phyloP scores from a whole-genome alignment of 2,888 invertebrate species.

The Agriopis aurantiaria region DNA sequence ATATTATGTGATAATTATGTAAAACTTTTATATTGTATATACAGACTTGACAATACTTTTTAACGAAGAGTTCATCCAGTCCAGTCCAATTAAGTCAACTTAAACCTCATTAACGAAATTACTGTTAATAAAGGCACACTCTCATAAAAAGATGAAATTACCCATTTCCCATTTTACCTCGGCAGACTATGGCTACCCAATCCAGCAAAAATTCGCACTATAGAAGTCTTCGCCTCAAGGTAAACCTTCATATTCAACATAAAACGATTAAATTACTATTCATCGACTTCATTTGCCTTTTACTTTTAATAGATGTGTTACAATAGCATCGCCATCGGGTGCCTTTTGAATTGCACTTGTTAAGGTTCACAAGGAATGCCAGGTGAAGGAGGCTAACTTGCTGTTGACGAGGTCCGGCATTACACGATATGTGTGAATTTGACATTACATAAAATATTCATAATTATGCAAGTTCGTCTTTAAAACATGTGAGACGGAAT shows the following conservation, averaged over 20 bases:
- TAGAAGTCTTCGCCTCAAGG: background rate
- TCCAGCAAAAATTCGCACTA: background rate
- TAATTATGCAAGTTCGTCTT: no score
- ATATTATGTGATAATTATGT: no score
- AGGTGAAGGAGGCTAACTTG: conserved; percentile 41
- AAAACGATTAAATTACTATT: conserved; percentile 5
- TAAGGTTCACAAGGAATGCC: conserved; percentile 46
- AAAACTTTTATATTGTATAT: no score
- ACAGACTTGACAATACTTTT: no score
- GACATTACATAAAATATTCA: no score
- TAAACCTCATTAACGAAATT: conserved; percentile 1
- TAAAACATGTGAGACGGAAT: no score
- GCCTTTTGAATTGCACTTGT: conserved; percentile 52
- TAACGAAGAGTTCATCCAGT: no score
- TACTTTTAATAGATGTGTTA: conserved; percentile 21
- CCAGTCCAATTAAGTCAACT: background rate
- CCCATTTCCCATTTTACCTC: no score
- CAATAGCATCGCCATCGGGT: conserved; percentile 31
- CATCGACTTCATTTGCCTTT: conserved; percentile 2
- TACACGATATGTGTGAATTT: background rate
- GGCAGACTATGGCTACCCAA: background rate
- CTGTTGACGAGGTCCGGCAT: background rate
- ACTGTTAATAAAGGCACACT: background rate
- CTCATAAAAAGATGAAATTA: no score
- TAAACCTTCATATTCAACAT: conserved; percentile 8